phyloP scores from a whole-genome alignment of 1,140 invertebrate species.

The Ylistrum balloti region DNA sequence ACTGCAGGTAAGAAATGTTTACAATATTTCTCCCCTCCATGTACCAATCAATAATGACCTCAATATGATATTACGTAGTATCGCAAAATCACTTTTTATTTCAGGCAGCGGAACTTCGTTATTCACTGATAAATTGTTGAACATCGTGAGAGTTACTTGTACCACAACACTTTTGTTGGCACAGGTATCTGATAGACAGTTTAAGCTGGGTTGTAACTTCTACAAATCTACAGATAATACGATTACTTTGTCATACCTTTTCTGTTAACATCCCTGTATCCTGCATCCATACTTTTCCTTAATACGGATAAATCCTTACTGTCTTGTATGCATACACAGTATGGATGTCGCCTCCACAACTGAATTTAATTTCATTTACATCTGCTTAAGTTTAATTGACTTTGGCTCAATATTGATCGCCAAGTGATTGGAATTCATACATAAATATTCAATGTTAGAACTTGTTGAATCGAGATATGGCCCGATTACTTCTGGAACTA shows the following conservation, averaged over 20 bases:
- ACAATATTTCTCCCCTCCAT: not conserved
- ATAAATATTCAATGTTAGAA: slow-evolving; percentile 30
- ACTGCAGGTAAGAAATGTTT: slow-evolving; percentile 60
- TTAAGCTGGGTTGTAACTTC: no score
- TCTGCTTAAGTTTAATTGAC: slow-evolving; percentile 24
- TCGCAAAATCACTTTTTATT: no score
- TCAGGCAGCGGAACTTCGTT: no score
- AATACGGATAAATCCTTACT: not conserved
- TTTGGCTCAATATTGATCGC: slow-evolving; percentile 28
- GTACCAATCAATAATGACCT: no score
- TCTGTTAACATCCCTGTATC: not conserved
- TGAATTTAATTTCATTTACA: slow-evolving; percentile 41
- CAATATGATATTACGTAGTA: no score
- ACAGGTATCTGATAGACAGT: no score
- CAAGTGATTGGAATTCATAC: slow-evolving; percentile 39
- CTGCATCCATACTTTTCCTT: not conserved
- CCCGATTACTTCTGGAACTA: not conserved
- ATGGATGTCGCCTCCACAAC: not conserved
- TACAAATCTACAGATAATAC: no score
- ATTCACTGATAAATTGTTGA: no score
- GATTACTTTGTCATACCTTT: no score
- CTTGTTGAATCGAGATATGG: slow-evolving; percentile 5
- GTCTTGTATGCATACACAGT: not conserved
- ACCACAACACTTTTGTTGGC: no score
- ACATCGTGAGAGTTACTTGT: no score